These are phyloP conservation scores for Enteromius radiatus DNA, from an alignment of 2,797 vertebrate genomes.

Conservation along the genomic window DNA sequence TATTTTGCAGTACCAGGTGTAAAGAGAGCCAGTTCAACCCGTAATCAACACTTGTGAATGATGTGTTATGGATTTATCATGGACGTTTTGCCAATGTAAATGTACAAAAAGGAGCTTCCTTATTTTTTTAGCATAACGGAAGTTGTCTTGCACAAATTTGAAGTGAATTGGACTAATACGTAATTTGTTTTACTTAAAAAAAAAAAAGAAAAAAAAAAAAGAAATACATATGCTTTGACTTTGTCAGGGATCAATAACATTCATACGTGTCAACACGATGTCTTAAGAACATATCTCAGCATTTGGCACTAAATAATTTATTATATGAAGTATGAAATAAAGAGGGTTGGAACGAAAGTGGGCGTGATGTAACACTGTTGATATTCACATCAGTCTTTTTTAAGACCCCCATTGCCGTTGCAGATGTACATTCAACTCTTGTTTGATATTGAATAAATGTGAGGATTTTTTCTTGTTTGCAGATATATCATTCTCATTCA, in stretches of 20 bases:
- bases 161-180: slow-evolving; percentile 81
- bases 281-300: slow-evolving; percentile 71
- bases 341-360: slow-evolving; percentile 65
- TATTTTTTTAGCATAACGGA: slow-evolving; percentile 69
- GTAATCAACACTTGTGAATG: slow-evolving; percentile 87
- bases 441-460: slow-evolving; percentile 99
- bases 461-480: slow-evolving; percentile 90
- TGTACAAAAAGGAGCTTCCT: slow-evolving; percentile 65
- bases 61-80: slow-evolving; percentile 85
- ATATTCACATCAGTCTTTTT: slow-evolving; percentile 89
- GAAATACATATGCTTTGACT: slow-evolving; percentile 73
- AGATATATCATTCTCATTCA: slow-evolving; percentile 70
- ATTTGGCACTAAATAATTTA: slow-evolving; percentile 82
- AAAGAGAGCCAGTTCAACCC: slow-evolving; percentile 84
- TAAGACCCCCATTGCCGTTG: slow-evolving; percentile 95
- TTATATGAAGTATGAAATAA: slow-evolving; percentile 73
- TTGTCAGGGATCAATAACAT: slow-evolving; percentile 68
- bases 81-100: slow-evolving; percentile 69
- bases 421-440: slow-evolving; percentile 99
- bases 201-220: background rate
- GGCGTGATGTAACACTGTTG: slow-evolving; percentile 77
- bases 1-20: slow-evolving; percentile 99
- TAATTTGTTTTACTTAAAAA: slow-evolving; percentile 82
- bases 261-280: slow-evolving; percentile 65
- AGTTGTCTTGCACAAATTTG: slow-evolving; percentile 87